Evolutionary conservation across 2,888 invertebrate species (phyloP), one percentile per base, ranked within the genome.

Genomic region (Ichneumoninae sp.): DNA sequence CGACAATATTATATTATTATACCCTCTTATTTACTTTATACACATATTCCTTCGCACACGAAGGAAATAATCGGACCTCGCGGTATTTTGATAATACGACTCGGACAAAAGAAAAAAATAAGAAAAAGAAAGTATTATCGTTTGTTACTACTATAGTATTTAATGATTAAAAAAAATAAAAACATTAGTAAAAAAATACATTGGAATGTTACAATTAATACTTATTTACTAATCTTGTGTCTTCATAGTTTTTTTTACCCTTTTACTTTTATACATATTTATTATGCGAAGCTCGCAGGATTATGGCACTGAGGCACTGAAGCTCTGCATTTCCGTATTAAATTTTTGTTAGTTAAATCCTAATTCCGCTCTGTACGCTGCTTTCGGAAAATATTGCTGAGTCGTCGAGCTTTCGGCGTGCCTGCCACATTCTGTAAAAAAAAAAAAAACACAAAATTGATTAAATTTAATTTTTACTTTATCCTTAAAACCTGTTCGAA

Each of bases 321-420:
- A 65, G 1, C 22, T 19, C 30, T 68, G 57, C 44, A 5, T 47
- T 16, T 3, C 4, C 16, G 16, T 33, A 73, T 33, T 30, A 13
- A 1, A 76, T 47, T 47, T 6, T 44, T 54, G 40, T 26, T 16
- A 4, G 13, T 30, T 13, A 22, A 76, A 68, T 68, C 30, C 83
- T 54, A 81, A 73, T 87, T 85, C 22, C 84, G 77, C 10, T 84
- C 84, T n/a, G 69, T 69, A 10, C 89, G 87, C 78, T 88, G 85
- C 85, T 91, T 92, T 7, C 91, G 89, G 73, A 92, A 92, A 69
- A 92, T 91, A 79, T 85, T 91, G 81, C 92, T 92, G 65, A 91
- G 88, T 80, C 91, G 86, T 54, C 91, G 90, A 65, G 83, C 85
- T 85, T 87, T 89, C 22, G 92, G 92, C 5, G 92, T 92, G 47